Evolutionary conservation across 2,888 invertebrate genomes (phyloP).

Genomic region (Aproaerema taeniolella): DNA sequence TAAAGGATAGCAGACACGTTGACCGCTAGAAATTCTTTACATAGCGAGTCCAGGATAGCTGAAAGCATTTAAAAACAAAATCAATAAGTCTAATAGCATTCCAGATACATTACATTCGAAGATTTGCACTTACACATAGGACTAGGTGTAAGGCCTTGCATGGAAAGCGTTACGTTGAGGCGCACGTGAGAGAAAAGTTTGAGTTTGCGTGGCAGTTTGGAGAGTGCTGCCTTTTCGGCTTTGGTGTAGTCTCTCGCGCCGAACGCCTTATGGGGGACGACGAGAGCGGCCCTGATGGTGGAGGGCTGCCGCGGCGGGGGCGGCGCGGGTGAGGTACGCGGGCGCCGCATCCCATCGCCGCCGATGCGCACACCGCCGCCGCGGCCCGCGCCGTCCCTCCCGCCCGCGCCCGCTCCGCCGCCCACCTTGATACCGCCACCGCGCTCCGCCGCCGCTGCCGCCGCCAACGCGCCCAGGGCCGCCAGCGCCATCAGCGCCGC

Average conservation of each 20-base stretch:
- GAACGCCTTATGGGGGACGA: slow-evolving; percentile 87
- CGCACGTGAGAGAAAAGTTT: slow-evolving; percentile 83
- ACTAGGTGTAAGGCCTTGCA: slow-evolving; percentile 86
- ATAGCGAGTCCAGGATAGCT: slow-evolving; percentile 93
- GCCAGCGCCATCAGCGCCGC: slow-evolving; percentile 59
- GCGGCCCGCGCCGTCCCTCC: slow-evolving; percentile 51
- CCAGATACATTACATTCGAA: not conserved
- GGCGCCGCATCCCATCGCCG: slow-evolving; percentile 51
- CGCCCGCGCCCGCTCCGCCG: slow-evolving; percentile 43
- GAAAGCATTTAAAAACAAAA: slow-evolving; percentile 57
- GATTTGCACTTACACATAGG: slow-evolving; percentile 81
- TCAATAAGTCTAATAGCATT: slow-evolving; percentile 20
- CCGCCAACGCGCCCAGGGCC: slow-evolving; percentile 56
- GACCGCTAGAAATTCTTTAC: slow-evolving; percentile 91
- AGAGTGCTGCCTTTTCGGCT: slow-evolving; percentile 82
- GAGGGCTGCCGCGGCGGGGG: slow-evolving; percentile 66
- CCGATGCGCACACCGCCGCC: slow-evolving; percentile 61
- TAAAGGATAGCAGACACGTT: slow-evolving; percentile 96
- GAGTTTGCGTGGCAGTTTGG: slow-evolving; percentile 81
- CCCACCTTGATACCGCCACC: slow-evolving; percentile 62
- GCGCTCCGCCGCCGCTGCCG: slow-evolving; percentile 53
- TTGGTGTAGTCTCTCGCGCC: slow-evolving; percentile 84
- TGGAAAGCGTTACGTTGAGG: slow-evolving; percentile 81
- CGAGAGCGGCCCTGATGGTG: slow-evolving; percentile 81
- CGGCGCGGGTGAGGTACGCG: slow-evolving; percentile 64